These are phyloP conservation scores for Sycophila texana DNA, from an alignment of 2,888 invertebrate genomes.

Conservation along the genomic window DNA sequence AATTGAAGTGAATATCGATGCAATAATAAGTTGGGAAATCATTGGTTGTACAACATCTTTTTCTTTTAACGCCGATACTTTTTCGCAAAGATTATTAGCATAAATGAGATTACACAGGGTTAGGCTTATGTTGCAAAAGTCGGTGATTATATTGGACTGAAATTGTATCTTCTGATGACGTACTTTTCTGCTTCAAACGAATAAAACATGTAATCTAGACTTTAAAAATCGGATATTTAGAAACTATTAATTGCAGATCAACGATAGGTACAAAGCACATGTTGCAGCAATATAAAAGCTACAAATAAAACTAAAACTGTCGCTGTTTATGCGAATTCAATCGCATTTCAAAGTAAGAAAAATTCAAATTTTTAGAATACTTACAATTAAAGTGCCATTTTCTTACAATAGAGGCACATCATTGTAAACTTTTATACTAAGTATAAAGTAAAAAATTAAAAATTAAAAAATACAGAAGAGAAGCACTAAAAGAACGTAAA, in stretches of 20 bases:
- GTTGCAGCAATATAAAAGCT: conserved; percentile 41
- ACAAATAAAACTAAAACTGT: conserved; percentile 10
- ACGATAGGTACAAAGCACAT: conserved; percentile 44
- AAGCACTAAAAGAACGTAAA: neutral
- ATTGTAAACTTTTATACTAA: no score
- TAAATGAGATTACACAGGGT: no score
- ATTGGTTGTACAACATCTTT: conserved; percentile 36
- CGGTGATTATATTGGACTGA: conserved; percentile 34
- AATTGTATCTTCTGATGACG: conserved; percentile 31
- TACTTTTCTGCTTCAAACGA: conserved; percentile 42
- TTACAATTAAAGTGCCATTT: no score
- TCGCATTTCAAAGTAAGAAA: conserved; percentile 20
- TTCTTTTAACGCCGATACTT: conserved; percentile 33
- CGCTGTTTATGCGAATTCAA: neutral
- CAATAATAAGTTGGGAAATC: conserved; percentile 34
- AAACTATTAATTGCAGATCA: conserved; percentile 22
- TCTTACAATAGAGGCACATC: no score
- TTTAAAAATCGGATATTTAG: conserved; percentile 36
- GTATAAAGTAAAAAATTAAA: neutral
- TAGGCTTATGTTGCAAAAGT: conserved; percentile 10
- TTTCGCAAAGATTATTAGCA: no score
- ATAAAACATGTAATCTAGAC: conserved; percentile 40
- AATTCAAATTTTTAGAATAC: conserved; percentile 9
- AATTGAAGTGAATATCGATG: conserved; percentile 39
- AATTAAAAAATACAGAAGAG: neutral